Base-by-base conservation (phyloP, 2,888 invertebrate genomes). In the Sinotaia quadrata region DNA sequence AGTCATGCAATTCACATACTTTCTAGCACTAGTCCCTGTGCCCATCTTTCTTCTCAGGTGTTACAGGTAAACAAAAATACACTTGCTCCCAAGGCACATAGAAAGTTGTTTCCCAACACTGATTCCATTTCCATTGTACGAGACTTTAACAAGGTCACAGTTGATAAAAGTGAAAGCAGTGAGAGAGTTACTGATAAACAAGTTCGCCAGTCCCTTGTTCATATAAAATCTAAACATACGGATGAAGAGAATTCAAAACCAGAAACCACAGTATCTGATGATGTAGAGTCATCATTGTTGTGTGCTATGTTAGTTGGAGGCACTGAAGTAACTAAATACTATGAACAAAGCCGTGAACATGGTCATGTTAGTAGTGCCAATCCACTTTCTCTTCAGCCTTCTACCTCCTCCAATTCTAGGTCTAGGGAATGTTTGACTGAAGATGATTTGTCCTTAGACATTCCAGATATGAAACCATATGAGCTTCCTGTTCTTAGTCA, bases 281-380 rank as follows among this genome's bases (percentile, higher is more conserved):
- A 33, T 10, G 33, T 18, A 4, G 54, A 51, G 29, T 52, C 62
- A 29, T 73, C 73, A 5, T 44, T 73, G 4, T 31, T 73, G 34
- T 73, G 73, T 73, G 73, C 73, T 18, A 73, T 73, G 73, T 34
- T 73, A 51, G 61, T 73, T 27, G 73, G 73, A 34, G 73, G 73
- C 0, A 68, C 61, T 58, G 70, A 73, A 31, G 73, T 73, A n/a
- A 66, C 70, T 24, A 36, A 73, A 27, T 61, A 36, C 15, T 73
- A 73, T 24, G 67, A 33, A 12, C 58, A 69, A 54, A 67, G 69
- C 3, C 65, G 69, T 29, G 68, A 56, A 15, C 60, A 61, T 44
- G 21, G 24, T n/a, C 67, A 62, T 29, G 58, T 67, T 15, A 44
- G 49, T 5, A 12, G 18, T 10, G 21, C 44, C 29, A 18, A 33